Evolutionary conservation across 2,888 invertebrate species (phyloP).

Genomic region (Amphipoea lucens): DNA sequence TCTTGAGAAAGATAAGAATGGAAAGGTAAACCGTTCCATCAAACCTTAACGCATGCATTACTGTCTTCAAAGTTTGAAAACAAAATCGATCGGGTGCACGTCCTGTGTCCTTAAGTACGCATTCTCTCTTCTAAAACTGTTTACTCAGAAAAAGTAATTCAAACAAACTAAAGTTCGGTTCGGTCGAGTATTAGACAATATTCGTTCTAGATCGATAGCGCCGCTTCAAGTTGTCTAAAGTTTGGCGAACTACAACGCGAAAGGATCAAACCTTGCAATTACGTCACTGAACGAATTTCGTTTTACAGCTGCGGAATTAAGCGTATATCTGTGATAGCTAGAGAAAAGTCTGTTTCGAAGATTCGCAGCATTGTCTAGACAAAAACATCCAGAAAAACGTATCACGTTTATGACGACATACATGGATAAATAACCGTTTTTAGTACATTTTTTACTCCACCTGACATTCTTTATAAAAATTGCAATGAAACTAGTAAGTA

Average conservation of each 20-base stretch:
- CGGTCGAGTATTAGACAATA: conserved; percentile 69
- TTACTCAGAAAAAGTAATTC: conserved; percentile 69
- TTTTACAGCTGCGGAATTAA: conserved; percentile 67
- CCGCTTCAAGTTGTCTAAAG: conserved; percentile 61
- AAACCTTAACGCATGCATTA: conserved; percentile 48
- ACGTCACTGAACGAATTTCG: conserved; percentile 67
- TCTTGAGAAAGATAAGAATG: conserved; percentile 67
- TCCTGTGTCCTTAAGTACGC: conserved; percentile 20
- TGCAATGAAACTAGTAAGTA: conserved; percentile 7
- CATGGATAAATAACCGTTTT: conserved; percentile 22
- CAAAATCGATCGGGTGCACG: conserved; percentile 46
- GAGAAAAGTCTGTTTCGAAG: conserved; percentile 68
- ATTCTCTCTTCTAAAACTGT: conserved; percentile 60
- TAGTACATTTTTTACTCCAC: conserved; percentile 20
- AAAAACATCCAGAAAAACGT: conserved; percentile 60
- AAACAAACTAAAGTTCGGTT: conserved; percentile 68
- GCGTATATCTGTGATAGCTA: conserved; percentile 65
- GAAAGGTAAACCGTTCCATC: conserved; percentile 43
- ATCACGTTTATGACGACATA: conserved; percentile 25
- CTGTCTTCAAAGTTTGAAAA: conserved; percentile 50
- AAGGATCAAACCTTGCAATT: conserved; percentile 68
- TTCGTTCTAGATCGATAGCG: conserved; percentile 71
- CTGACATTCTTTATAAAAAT: conserved; percentile 15
- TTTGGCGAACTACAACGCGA: conserved; percentile 63
- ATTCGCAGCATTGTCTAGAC: conserved; percentile 71